Conservation (phyloP, 2,888 invertebrate species). For the Zaprionus bogoriensis region DNA sequence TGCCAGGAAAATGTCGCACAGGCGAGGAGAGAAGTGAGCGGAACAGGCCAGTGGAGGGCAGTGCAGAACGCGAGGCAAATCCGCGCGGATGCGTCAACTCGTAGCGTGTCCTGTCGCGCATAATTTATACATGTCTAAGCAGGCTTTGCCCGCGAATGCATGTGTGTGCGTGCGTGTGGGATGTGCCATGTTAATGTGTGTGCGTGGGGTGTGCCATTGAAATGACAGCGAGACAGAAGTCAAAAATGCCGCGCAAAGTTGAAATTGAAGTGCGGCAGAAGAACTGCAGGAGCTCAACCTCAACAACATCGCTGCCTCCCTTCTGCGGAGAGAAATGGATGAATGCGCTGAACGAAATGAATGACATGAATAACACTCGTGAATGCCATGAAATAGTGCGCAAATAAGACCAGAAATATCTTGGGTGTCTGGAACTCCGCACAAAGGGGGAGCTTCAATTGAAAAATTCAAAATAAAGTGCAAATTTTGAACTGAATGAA, state of each 20-base stretch:
- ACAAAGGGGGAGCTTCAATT: not conserved
- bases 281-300: slow-evolving; percentile 1
- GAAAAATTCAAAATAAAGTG: not conserved
- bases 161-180: slow-evolving; percentile 4
- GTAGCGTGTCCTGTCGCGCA: slow-evolving; percentile 40
- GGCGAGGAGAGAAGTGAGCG: not conserved
- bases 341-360: not conserved
- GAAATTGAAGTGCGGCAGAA: slow-evolving; percentile 9
- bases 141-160: slow-evolving; percentile 22
- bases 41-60: not conserved
- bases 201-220: slow-evolving; percentile 15
- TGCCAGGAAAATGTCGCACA: slow-evolving; percentile 35
- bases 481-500: too few relatives aligned
- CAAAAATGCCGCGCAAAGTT: slow-evolving; percentile 28
- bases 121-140: slow-evolving; percentile 72
- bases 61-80: slow-evolving; percentile 23
- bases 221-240: slow-evolving; percentile 40
- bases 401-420: not conserved
- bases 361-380: slow-evolving; percentile 26
- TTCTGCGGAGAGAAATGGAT: slow-evolving; percentile 11
- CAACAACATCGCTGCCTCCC: not conserved
- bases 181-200: slow-evolving; percentile 3
- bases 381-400: slow-evolving; percentile 1
- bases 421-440: not conserved
- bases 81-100: slow-evolving; percentile 28